Evolutionary conservation across 2,888 invertebrate genomes (phyloP).

Genomic region (Monoplex corrugatus): DNA sequence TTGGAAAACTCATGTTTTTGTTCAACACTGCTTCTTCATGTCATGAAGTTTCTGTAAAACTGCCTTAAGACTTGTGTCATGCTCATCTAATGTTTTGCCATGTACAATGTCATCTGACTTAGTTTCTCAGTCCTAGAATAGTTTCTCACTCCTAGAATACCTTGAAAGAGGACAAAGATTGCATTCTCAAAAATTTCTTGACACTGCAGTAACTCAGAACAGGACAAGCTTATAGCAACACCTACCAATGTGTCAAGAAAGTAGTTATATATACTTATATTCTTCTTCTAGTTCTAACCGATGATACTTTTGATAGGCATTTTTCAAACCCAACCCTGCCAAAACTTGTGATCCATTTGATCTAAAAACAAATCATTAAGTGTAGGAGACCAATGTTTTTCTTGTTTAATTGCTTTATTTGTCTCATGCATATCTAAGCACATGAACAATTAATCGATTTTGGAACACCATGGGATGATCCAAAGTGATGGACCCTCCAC

Average conservation of each 20-base stretch:
- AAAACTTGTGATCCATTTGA: conserved; percentile 60
- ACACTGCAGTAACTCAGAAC: conserved; percentile 72
- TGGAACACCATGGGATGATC: conserved; percentile 61
- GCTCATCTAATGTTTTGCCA: conserved; percentile 47
- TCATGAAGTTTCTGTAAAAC: neutral
- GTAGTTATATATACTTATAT: conserved; percentile 60
- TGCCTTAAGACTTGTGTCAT: neutral
- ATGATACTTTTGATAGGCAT: conserved; percentile 65
- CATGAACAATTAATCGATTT: conserved; percentile 56
- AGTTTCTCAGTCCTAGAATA: too few species aligned
- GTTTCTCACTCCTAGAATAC: conserved; percentile 76
- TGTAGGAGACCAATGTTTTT: neutral
- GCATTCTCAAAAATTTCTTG: conserved; percentile 81
- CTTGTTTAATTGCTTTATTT: too few species aligned
- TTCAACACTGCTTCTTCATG: neutral
- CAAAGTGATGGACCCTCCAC: conserved; percentile 62
- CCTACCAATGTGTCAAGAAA: conserved; percentile 57
- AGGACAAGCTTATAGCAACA: conserved; percentile 63
- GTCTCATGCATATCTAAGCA: conserved; percentile 59
- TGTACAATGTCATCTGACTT: conserved; percentile 59
- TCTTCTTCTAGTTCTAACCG: conserved; percentile 62
- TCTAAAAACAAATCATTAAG: conserved; percentile 58
- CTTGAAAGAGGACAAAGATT: conserved; percentile 75
- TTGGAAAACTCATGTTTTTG: neutral
- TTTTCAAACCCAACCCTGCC: conserved; percentile 60